Percentiles rank a stretch among this genome's conserved stretches.
Conservation (phyloP, 2,113 vertebrate species). For the Seriola dumerili region DNA sequence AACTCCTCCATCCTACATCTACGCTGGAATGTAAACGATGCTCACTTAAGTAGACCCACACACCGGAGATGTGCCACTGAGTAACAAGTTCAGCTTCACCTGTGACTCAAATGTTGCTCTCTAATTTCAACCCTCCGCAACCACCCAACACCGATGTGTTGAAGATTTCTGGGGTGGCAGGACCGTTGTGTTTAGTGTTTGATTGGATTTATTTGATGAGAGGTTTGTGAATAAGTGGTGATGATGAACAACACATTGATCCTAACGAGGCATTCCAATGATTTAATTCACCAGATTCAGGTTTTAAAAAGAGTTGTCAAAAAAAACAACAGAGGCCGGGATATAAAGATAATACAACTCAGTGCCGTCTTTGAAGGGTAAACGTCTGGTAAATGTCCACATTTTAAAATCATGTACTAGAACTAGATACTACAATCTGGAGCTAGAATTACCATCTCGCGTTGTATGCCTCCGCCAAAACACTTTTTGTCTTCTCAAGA, state of each 20-base stretch:
- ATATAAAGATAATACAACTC: not conserved
- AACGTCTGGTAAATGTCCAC: too few relatives aligned
- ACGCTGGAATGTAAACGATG: constrained; percentile 56
- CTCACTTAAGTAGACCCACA: constrained; percentile 32
- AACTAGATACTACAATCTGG: too few relatives aligned
- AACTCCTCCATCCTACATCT: constrained; percentile 29
- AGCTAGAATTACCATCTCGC: too few relatives aligned
- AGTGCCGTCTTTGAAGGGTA: not conserved
- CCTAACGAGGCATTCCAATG: not conserved
- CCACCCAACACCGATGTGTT: constrained; percentile 6
- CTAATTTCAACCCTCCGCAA: constrained; percentile 5
- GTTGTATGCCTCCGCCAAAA: too few relatives aligned
- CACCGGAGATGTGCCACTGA: constrained; percentile 3
- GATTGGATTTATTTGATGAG: not conserved
- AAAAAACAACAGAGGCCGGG: not conserved
- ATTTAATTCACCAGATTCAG: not conserved
- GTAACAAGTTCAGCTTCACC: constrained; percentile 3
- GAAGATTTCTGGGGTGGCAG: too few relatives aligned
- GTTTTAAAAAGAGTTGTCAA: not conserved
- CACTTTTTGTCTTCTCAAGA: too few relatives aligned
- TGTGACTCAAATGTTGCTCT: not conserved
- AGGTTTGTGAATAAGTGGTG: not conserved
- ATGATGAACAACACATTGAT: not conserved
- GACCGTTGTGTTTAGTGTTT: too few relatives aligned
- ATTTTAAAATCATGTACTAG: too few relatives aligned